Evolutionary conservation across 2,113 vertebrate genomes (phyloP), one percentile per base, ranked within the genome.

Genomic region (Entomyzon cyanotis): DNA sequence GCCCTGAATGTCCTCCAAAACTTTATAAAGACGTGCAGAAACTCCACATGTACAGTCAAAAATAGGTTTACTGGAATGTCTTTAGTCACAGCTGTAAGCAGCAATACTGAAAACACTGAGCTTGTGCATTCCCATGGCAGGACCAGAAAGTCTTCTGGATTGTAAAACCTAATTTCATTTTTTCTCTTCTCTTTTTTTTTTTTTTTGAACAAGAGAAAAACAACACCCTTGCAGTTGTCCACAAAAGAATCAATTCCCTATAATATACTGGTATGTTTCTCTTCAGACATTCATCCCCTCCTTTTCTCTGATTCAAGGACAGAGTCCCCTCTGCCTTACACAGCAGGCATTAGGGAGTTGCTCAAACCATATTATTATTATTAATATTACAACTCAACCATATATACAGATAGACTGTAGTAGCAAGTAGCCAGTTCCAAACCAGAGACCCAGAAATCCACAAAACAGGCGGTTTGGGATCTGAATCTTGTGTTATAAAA

Each of bases 21-120:
- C 53, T 14, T 49, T 22, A 70, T 21, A n/a, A 91, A 92, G 68
- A 70, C 0, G 0, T 52, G 47, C 86, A 93, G 70, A n/a, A 93
- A 94, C 69, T 94, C 77, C 89, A 90, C 24, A 21, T 39, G 41
- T 95, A 97, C 91, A 93, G 94, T 97, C 86, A 97, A 98, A 98
- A 98, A 97, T 95, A 98, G 87, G 84, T 98, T 98, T 97, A 97
- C 97, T 98, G 96, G 97, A 97, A 98, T 98, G 97, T 96, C 95
- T 97, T 97, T 92, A 96, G 96, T 97, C 93, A 96, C 80, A 97
- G 88, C 78, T 87, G 85, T 97, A 97, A 97, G 96, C 88, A 97
- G 95, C 89, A 56, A 97, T 94, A 95, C 94, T 94, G 81, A 97
- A 91, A 97, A 97, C 94, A 93, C 80, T 53, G 81, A 95, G 87